Percentiles rank a stretch among this genome's conserved stretches.
phyloP scores from a whole-genome alignment of 1,140 invertebrate genomes.

The Elysia chlorotica region DNA sequence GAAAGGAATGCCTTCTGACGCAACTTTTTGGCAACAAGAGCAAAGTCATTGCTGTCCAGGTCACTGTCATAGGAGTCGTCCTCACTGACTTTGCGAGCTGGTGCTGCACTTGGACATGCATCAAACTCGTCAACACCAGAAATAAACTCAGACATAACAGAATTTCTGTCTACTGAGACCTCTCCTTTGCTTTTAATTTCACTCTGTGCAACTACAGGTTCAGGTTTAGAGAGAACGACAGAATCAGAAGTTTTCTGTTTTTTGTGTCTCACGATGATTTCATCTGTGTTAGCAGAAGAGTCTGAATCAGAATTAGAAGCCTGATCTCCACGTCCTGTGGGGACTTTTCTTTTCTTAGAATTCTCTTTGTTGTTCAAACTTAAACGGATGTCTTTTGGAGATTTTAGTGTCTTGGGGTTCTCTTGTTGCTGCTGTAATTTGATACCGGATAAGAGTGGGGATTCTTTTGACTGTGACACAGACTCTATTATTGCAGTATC shows the following conservation, averaged over 20 bases:
- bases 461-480: too few species aligned
- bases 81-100: neutral
- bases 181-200: neutral
- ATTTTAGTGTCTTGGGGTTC: too few species aligned
- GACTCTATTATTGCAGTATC: too few species aligned
- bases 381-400: too few species aligned
- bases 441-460: too few species aligned
- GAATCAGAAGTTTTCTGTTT: neutral
- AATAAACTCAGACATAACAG: neutral
- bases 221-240: neutral
- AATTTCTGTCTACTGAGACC: neutral
- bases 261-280: constrained; percentile 7
- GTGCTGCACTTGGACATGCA: too few species aligned
- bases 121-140: neutral
- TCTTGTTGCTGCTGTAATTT: too few species aligned
- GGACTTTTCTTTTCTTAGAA: too few species aligned
- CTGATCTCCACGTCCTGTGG: too few species aligned
- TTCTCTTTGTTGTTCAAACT: too few species aligned
- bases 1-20: neutral
- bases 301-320: constrained; percentile 20
- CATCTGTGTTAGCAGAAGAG: constrained; percentile 25
- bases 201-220: too few species aligned
- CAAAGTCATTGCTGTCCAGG: constrained; percentile 30
- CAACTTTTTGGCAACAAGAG: constrained; percentile 23
- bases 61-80: constrained; percentile 25